Evolutionary conservation across 2,888 invertebrate species (phyloP), one percentile per base, ranked within the genome.

Genomic region (Salticus scenicus): DNA sequence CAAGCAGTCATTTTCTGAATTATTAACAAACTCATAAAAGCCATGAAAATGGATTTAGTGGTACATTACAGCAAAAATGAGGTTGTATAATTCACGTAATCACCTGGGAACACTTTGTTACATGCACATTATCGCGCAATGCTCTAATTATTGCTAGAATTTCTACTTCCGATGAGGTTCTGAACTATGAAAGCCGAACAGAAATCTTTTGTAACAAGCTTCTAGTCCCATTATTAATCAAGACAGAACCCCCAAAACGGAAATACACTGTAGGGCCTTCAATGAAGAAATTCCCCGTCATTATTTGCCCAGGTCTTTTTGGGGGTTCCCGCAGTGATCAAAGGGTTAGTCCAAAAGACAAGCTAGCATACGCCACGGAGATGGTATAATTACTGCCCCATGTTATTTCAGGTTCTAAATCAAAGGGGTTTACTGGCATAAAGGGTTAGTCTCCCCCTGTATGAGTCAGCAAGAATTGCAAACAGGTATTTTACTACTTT

Each of bases 271-370:
- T 4, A 1, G 57, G 57, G 57, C 24, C 24, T n/a, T n/a, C n/a
- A n/a, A n/a, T 57, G 57, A 17, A 24, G 57, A 24, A 57, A 57
- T 20, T 24, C 20, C 20, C 12, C 7, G 24, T 57, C 57, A 24
- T 57, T 57, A 57, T 57, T n/a, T 57, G 57, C 4, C 7, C 2
- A 17, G 47, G 47, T 17, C 17, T 47, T 37, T 37, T 4, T 17
- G 47, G 47, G 47, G 47, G n/a, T 2, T 47, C 17, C 47, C n/a
- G 57, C 57, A 20, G 57, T 57, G 57, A 57, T 57, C 57, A 57
- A 57, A 57, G 57, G 57, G 57, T 57, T 57, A 57, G 24, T 37
- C 57, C 57, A 24, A 57, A 57, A 57, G 57, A 24, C 24, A 57
- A 57, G 47, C 47, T 17, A 37, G 42, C 14, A 10, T 47, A 47